These are phyloP conservation scores for Gadopsis bispinosus DNA, from an alignment of 2,797 vertebrate species.

Conservation along the genomic window DNA sequence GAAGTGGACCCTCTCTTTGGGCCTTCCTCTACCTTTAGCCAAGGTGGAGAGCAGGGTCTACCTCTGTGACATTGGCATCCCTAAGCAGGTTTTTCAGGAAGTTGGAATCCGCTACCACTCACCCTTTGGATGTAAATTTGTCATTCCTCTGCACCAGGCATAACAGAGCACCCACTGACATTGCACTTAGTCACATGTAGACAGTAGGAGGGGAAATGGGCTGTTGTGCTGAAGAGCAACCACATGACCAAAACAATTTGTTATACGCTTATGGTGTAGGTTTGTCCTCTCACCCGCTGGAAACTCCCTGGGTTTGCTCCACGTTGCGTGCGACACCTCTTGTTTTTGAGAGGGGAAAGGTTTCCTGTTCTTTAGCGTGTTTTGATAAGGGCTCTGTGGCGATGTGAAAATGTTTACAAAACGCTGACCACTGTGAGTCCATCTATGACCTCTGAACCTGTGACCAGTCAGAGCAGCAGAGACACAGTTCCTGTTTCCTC, in stretches of 20 bases:
- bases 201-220: constrained; percentile 1
- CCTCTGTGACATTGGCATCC: constrained; percentile 93
- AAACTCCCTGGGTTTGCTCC: constrained; percentile 17
- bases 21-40: constrained; percentile 88
- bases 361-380: constrained; percentile 68
- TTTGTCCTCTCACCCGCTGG: constrained; percentile 14
- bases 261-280: constrained; percentile 4
- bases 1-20: constrained; percentile 92
- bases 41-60: constrained; percentile 90
- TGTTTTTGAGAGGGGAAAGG: constrained; percentile 64
- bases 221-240: constrained; percentile 15
- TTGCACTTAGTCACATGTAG: background rate
- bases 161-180: constrained; percentile 66
- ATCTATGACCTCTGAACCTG: constrained; percentile 61
- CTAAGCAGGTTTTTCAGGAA: constrained; percentile 91
- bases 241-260: constrained; percentile 6
- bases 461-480: constrained; percentile 51
- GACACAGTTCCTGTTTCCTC: constrained; percentile 74
- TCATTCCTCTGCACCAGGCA: constrained; percentile 90
- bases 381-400: constrained; percentile 70
- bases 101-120: constrained; percentile 93
- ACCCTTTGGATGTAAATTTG: constrained; percentile 93
- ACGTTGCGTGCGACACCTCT: constrained; percentile 64
- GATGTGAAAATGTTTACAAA: constrained; percentile 73
- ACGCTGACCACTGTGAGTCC: constrained; percentile 70